A percentile compares a stretch with the other conserved stretches of the same genome.
These are phyloP conservation scores for Aegotheles bennettii DNA, from an alignment of 2,113 vertebrate species.

Conservation along the genomic window DNA sequence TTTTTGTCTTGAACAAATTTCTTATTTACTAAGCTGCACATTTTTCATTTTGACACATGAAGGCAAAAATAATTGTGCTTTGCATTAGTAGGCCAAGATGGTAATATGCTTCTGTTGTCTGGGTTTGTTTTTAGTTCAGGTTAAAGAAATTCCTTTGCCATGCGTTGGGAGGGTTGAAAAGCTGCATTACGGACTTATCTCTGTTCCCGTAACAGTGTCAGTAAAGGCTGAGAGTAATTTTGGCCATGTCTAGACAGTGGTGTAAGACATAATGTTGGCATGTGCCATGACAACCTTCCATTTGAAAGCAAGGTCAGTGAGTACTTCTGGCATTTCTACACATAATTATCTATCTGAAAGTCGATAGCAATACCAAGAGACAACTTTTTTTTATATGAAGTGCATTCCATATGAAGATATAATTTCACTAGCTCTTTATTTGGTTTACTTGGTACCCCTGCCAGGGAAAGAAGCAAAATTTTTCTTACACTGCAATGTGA, in stretches of 20 bases:
- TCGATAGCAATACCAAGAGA: not conserved
- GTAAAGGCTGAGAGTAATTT: not conserved
- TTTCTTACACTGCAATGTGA: not conserved
- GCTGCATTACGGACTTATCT: not conserved
- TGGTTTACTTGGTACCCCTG: not conserved
- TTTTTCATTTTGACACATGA: not conserved
- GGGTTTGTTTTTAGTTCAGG: not conserved
- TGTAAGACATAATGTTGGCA: not conserved
- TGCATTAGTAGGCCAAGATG: not conserved
- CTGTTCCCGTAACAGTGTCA: not conserved
- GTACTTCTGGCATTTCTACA: not conserved
- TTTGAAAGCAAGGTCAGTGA: not conserved
- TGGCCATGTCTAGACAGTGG: not conserved
- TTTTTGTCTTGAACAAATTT: not conserved
- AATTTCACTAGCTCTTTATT: not conserved
- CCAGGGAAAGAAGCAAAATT: not conserved
- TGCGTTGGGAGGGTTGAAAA: not conserved
- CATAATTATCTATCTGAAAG: not conserved
- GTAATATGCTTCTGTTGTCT: not conserved
- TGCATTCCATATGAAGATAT: not conserved
- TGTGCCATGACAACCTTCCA: not conserved
- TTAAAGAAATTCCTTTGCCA: not conserved
- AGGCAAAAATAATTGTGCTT: not conserved
- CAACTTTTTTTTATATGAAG: not conserved
- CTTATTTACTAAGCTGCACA: not conserved